Evolutionary conservation across 2,113 vertebrate species (phyloP).

Genomic region (Aptenodytes patagonicus): DNA sequence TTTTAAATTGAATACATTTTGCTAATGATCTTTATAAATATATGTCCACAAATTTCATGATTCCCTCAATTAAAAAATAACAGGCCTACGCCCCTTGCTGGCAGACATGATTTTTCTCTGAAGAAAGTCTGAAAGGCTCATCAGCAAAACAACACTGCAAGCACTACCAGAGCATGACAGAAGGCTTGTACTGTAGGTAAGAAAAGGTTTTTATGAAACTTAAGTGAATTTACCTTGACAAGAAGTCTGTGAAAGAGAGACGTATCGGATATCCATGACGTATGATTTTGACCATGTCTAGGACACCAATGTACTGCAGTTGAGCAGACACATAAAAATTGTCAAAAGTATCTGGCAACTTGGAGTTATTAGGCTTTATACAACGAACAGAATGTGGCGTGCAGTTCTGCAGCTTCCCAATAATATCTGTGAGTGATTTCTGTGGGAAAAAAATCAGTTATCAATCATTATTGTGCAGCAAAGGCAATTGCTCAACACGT

Average conservation of each 20-base stretch:
- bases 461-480: neutral
- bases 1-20: neutral
- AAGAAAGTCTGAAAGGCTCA: neutral
- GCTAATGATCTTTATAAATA: neutral
- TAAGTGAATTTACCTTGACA: slow-evolving; percentile 80
- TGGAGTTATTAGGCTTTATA: slow-evolving; percentile 84
- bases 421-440: slow-evolving; percentile 88
- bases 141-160: neutral
- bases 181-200: neutral
- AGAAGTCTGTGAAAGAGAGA: slow-evolving; percentile 85
- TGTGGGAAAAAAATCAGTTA: slow-evolving; percentile 31
- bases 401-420: slow-evolving; percentile 83
- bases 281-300: slow-evolving; percentile 92
- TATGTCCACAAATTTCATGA: neutral
- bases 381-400: slow-evolving; percentile 88
- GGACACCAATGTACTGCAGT: slow-evolving; percentile 89
- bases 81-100: neutral
- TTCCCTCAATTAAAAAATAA: neutral
- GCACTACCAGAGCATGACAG: neutral
- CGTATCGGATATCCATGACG: slow-evolving; percentile 89
- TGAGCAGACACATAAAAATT: slow-evolving; percentile 89
- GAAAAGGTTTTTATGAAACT: neutral
- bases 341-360: slow-evolving; percentile 84
- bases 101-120: neutral
- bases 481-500: neutral